Evolutionary conservation across 1,140 invertebrate genomes (phyloP).

Genomic region (Brachionus koreanus): DNA sequence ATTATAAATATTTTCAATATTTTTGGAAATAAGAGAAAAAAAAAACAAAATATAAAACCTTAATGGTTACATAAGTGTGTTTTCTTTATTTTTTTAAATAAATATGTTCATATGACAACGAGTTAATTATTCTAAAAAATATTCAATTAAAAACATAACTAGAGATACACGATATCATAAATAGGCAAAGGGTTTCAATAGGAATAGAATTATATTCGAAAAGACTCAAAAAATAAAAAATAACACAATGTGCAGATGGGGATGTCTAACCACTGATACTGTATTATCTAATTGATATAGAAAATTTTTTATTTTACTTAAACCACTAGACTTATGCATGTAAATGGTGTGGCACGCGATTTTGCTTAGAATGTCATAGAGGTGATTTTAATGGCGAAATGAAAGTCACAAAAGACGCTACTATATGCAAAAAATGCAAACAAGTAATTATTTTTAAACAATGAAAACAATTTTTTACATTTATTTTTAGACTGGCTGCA

Average conservation of each 20-base stretch:
- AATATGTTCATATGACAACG: conserved; percentile 37
- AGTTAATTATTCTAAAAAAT: conserved; percentile 18
- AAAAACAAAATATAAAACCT: conserved; percentile 6
- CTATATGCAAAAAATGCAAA: conserved; percentile 19
- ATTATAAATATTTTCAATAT: background rate
- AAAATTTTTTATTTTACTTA: background rate
- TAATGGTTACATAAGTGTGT: conserved; percentile 33
- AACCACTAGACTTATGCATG: conserved; percentile 51
- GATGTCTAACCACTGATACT: background rate
- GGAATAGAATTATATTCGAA: background rate
- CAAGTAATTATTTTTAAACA: background rate
- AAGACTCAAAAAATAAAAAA: background rate
- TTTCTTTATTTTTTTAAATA: conserved; percentile 1
- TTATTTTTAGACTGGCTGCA: background rate
- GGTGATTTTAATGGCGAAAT: conserved; percentile 50
- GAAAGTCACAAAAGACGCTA: conserved; percentile 45
- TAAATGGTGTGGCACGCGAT: conserved; percentile 54
- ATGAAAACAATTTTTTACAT: background rate
- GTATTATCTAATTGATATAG: background rate
- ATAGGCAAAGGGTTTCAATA: background rate
- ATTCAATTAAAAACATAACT: background rate
- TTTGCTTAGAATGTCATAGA: conserved; percentile 50
- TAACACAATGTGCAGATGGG: conserved; percentile 13
- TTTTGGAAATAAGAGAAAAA: background rate
- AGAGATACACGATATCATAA: background rate